phyloP scores from a whole-genome alignment of 2,797 vertebrate genomes.

The Paedocypris micromegethes region DNA sequence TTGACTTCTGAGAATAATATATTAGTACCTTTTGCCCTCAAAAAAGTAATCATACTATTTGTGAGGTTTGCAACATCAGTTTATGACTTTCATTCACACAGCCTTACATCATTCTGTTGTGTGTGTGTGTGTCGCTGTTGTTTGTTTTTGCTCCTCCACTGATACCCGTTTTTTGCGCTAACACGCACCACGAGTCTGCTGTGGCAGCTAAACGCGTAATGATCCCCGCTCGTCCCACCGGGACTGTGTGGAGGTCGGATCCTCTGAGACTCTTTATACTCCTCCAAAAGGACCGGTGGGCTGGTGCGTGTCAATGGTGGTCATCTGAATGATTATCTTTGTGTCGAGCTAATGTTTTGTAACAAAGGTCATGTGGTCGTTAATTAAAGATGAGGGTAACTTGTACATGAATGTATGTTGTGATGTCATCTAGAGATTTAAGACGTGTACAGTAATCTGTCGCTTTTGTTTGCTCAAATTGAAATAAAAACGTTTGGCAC shows the following conservation, averaged over 20 bases:
- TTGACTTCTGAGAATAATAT: too few species aligned
- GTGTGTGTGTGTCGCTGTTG: too few species aligned
- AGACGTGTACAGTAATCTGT: background rate
- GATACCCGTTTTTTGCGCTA: background rate
- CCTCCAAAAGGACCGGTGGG: constrained; percentile 34
- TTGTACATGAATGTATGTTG: constrained; percentile 12
- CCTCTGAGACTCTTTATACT: constrained; percentile 14
- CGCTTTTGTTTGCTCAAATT: too few species aligned
- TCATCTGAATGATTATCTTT: constrained; percentile 13
- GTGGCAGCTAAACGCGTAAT: constrained; percentile 41
- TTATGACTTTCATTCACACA: too few species aligned
- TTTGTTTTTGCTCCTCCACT: too few species aligned
- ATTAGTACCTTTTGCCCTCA: too few species aligned
- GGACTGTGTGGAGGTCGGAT: constrained; percentile 55
- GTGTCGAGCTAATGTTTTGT: constrained; percentile 9
- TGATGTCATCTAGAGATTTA: background rate
- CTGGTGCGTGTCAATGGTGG: constrained; percentile 17
- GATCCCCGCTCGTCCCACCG: constrained; percentile 37
- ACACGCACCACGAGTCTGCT: background rate
- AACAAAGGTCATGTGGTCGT: constrained; percentile 8
- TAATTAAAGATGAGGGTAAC: background rate
- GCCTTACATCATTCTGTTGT: too few species aligned
- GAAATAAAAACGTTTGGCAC: too few species aligned
- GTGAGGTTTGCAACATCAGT: too few species aligned
- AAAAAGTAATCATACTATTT: too few species aligned